A percentile compares a stretch with the other conserved stretches of the same genome.
Evolutionary conservation across 1,140 invertebrate species (phyloP).

Genomic region (Zaprionus vittiger): DNA sequence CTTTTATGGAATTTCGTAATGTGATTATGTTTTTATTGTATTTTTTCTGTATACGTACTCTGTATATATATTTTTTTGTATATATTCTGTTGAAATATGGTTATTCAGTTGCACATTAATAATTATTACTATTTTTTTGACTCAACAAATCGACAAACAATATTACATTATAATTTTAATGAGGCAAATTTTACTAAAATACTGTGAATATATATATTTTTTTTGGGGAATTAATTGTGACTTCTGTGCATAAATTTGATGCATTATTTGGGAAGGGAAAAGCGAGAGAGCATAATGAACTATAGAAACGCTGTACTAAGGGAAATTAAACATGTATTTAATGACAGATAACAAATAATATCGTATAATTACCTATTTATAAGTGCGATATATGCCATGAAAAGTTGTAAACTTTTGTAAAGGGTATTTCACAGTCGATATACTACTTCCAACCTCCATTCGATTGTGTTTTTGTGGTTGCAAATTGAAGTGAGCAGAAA

Average conservation of each 20-base stretch:
- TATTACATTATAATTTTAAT: constrained; percentile 23
- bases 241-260: constrained; percentile 28
- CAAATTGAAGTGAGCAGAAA: constrained; percentile 13
- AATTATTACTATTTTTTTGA: neutral
- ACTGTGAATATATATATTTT: constrained; percentile 4
- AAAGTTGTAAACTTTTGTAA: no score
- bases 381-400: no score
- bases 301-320: neutral
- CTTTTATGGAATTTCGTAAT: neutral
- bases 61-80: neutral
- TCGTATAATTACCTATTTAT: no score
- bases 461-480: neutral
- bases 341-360: neutral
- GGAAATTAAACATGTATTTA: neutral
- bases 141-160: constrained; percentile 3
- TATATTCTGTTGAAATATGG: neutral
- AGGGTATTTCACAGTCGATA: neutral
- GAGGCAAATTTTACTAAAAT: constrained; percentile 1
- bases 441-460: neutral
- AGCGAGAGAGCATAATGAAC: constrained; percentile 1
- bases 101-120: neutral
- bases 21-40: neutral
- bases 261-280: neutral
- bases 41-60: neutral
- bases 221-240: constrained; percentile 19